Base-by-base conservation (phyloP, 2,888 invertebrate species). In the Exocentrus adspersus region DNA sequence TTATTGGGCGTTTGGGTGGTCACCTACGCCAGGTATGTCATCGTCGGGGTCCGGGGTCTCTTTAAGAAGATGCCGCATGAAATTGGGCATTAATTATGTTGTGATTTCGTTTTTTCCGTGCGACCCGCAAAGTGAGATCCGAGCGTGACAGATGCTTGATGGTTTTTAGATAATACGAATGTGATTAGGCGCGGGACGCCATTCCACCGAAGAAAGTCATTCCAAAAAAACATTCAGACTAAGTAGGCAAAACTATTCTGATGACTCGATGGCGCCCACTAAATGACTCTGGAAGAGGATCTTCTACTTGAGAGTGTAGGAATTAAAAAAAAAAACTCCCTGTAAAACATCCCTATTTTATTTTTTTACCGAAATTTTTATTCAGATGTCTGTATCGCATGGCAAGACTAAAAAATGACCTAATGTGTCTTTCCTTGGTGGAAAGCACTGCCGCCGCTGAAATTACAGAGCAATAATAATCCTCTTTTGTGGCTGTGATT, bases 21-120 rank as follows among this genome's bases (percentile, higher is more conserved):
- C 72, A 72, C 66, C 64, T 68, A 62, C 69, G n/a, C n/a, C n/a
- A 65, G 62, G 62, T 64, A 64, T 54, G 61, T 21, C 28, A 65
- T 50, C 28, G 57, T 50, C 56, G 45, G 20, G 21, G 48, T 17
- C 53, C 32, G 20, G 45, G 45, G 41, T 58, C 67, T 62, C 64
- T 56, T 64, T 67, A 61, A 67, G 62, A 60, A 65, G 67, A 63
- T 64, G 70, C 71, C 72, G 72, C 72, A 68, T 72, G 72, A 73
- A 75, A 73, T 75, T 72, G 69, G 68, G 67, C 73, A 71, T 74
- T 74, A 72, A 75, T 75, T 72, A 72, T 70, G 61, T 67, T 70
- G 61, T 67, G 67, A 67, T 65, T 70, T 68, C 64, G 56, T 60
- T 61, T 63, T 61, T 57, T 70, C n/a, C 62, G 63, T 57, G 32